phyloP scores from a whole-genome alignment of 2,797 vertebrate species.

The Coilia nasus region DNA sequence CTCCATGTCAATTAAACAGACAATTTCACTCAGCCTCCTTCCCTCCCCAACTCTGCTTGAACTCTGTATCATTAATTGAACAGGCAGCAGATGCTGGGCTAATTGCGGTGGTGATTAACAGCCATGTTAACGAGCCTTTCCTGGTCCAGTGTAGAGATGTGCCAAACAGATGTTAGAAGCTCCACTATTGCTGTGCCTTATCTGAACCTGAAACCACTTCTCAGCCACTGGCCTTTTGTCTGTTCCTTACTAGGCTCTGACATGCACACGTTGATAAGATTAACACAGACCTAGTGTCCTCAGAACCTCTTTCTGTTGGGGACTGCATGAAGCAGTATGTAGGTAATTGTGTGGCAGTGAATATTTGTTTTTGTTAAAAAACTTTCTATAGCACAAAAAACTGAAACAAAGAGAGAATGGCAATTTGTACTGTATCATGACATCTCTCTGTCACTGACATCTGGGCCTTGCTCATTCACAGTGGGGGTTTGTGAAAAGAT shows the following conservation, averaged over 20 bases:
- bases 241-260: neutral
- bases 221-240: neutral
- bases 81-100: constrained; percentile 48
- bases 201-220: neutral
- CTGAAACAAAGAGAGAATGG: neutral
- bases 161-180: neutral
- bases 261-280: constrained; percentile 6
- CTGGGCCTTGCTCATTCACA: constrained; percentile 82
- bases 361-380: neutral
- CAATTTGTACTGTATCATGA: neutral
- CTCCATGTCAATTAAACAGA: constrained; percentile 59
- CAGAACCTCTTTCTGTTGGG: constrained; percentile 9
- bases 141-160: neutral
- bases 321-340: constrained; percentile 60
- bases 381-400: neutral
- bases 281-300: neutral
- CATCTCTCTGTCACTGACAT: constrained; percentile 74
- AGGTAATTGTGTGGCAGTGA: constrained; percentile 30
- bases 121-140: constrained; percentile 34
- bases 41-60: constrained; percentile 23
- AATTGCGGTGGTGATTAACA: constrained; percentile 55
- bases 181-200: neutral
- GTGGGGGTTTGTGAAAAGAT: constrained; percentile 74
- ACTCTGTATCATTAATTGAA: constrained; percentile 58
- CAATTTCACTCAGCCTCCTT: constrained; percentile 51